Percentiles rank a stretch among this genome's conserved stretches.
phyloP scores from a whole-genome alignment of 2,113 vertebrate species.

The Prionailurus viverrinus region DNA sequence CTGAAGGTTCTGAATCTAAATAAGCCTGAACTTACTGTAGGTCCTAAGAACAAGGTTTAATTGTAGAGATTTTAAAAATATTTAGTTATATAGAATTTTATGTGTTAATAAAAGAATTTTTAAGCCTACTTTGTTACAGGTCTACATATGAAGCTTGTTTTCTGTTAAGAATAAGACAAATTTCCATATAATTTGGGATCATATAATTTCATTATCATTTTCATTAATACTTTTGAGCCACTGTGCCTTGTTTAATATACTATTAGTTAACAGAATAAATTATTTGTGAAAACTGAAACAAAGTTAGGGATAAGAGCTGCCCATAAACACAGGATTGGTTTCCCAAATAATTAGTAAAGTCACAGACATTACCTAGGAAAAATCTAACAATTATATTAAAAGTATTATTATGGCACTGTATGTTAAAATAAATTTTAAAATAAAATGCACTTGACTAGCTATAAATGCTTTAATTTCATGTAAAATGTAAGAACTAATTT shows the following conservation, averaged over 20 bases:
- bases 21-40: background rate
- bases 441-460: background rate
- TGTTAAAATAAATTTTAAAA: background rate
- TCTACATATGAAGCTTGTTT: background rate
- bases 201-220: background rate
- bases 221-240: background rate
- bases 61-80: background rate
- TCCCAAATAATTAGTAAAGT: background rate
- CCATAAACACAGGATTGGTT: background rate
- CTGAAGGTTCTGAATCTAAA: background rate
- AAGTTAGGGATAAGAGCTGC: background rate
- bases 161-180: background rate
- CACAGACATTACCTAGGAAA: background rate
- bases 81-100: background rate
- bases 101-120: background rate
- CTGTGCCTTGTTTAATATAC: background rate
- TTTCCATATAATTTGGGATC: background rate
- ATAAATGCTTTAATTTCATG: background rate
- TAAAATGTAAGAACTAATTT: background rate
- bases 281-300: background rate
- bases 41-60: background rate
- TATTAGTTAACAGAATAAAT: background rate
- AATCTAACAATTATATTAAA: background rate
- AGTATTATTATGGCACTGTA: background rate
- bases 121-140: background rate